Conservation (phyloP, 2,113 vertebrate genomes). For the Prionailurus bengalensis region DNA sequence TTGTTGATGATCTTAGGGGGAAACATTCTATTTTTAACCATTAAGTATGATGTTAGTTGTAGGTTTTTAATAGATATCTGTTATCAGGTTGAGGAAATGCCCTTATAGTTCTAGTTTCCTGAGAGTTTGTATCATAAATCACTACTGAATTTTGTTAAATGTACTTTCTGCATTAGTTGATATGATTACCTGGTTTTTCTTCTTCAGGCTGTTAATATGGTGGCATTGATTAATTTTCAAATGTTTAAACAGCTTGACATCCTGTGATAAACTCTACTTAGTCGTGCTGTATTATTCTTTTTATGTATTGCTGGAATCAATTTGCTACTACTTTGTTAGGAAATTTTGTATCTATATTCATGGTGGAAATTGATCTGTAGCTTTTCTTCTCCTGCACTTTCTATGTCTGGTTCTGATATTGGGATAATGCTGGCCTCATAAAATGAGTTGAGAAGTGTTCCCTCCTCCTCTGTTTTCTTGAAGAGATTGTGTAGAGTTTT, state of each 20-base stretch:
- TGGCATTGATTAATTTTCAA: constrained; percentile 48
- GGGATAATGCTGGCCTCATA: background rate
- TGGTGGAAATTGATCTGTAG: background rate
- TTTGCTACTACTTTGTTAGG: constrained; percentile 42
- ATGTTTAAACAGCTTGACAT: constrained; percentile 34
- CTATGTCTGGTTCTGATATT: background rate
- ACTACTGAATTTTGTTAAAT: background rate
- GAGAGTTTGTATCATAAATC: background rate
- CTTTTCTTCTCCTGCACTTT: background rate
- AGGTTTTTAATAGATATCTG: background rate
- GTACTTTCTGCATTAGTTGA: constrained; percentile 41
- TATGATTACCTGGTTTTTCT: background rate
- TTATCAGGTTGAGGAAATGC: background rate
- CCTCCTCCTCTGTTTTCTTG: background rate
- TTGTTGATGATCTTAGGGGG: background rate
- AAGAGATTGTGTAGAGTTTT: background rate
- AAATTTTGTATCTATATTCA: constrained; percentile 18
- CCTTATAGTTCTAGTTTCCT: background rate
- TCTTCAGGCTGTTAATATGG: background rate
- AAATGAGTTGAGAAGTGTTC: background rate
- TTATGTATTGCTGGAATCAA: constrained; percentile 52
- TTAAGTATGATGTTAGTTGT: background rate
- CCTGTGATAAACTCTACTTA: constrained; percentile 47
- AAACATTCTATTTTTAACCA: background rate
- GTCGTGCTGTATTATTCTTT: constrained; percentile 28